A percentile compares a stretch with the other conserved stretches of the same genome.
Evolutionary conservation across 2,113 vertebrate species (phyloP).

Genomic region (Gymnobelideus leadbeateri): DNA sequence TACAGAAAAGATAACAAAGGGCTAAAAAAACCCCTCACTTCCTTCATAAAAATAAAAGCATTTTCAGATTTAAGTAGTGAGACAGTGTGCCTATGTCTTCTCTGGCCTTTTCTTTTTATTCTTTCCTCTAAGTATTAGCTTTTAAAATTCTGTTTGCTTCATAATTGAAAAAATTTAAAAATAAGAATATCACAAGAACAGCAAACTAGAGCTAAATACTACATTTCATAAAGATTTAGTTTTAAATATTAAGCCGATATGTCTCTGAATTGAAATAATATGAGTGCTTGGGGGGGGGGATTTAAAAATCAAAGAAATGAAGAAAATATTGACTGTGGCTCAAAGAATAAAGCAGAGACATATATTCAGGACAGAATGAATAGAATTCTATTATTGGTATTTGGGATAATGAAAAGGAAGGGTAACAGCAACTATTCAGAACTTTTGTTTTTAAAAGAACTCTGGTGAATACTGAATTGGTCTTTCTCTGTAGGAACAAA

Average conservation of each 20-base stretch:
- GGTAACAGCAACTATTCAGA: not conserved
- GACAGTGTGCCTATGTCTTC: not conserved
- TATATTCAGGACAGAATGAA: no score
- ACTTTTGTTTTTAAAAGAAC: not conserved
- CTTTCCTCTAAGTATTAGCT: not conserved
- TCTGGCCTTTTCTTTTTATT: not conserved
- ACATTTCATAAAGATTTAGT: conserved; percentile 28
- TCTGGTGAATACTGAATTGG: not conserved
- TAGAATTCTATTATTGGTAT: not conserved
- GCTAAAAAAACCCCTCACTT: not conserved
- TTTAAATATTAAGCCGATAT: not conserved
- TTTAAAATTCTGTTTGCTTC: conserved; percentile 44
- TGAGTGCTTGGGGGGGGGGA: not conserved
- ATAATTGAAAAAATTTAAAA: not conserved
- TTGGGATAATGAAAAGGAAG: not conserved
- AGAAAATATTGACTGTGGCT: not conserved
- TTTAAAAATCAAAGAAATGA: conserved; percentile 36
- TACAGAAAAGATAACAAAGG: not conserved
- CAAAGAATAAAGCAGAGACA: not conserved
- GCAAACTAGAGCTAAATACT: fast-evolving
- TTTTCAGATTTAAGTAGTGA: conserved; percentile 10
- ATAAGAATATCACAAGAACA: not conserved
- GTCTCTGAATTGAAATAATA: not conserved
- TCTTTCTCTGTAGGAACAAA: not conserved
- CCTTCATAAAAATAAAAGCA: not conserved